Evolutionary conservation across 2,797 vertebrate genomes (phyloP), one percentile per base, ranked within the genome.

Genomic region (Clarias laeviceps): DNA sequence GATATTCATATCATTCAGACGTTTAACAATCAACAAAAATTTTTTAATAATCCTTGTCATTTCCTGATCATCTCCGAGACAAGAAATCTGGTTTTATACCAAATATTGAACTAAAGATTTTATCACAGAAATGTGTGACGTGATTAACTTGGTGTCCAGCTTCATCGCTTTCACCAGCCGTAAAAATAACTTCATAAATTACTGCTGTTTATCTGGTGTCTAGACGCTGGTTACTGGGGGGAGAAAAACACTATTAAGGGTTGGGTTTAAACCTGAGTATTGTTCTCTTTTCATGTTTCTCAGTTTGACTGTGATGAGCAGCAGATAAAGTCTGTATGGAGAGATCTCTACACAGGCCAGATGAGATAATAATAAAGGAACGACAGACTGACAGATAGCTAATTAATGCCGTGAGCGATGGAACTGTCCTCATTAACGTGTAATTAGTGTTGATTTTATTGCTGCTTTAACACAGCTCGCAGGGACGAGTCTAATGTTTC

Each of bases 361-460:
- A 45, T 11, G 45, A 45, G 45, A 45, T 45, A 11, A 45, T 45
- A 45, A 6, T 24, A n/a, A 64, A 8, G n/a, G 24, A 27, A 11
- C 24, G 7, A 62, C 22, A 62, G 61, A 62, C 24, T n/a, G 61
- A 64, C 2, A n/a, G 61, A 62, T 11, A 64, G 61, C 69, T 73
- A 40, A 73, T 50, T 73, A 40, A 76, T 76, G 50, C n/a, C 32
- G 27, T 34, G 74, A 32, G 54, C 32, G 74, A 77, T 22, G 74
- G 0, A 74, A n/a, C 78, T 4, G 20, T 8, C 64, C 20, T 2
- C 57, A 11, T 50, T 29, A 80, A 34, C 15, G 61, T 80, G 37
- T 87, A 68, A 80, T 84, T 86, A 88, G 83, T 56, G 66, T 84
- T 85, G 22, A 70, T 87, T 92, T 92, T 90, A 93, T 54, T 64